Base-by-base conservation (phyloP, 2,888 invertebrate species). In the Rhimphoctona megacephalus region DNA sequence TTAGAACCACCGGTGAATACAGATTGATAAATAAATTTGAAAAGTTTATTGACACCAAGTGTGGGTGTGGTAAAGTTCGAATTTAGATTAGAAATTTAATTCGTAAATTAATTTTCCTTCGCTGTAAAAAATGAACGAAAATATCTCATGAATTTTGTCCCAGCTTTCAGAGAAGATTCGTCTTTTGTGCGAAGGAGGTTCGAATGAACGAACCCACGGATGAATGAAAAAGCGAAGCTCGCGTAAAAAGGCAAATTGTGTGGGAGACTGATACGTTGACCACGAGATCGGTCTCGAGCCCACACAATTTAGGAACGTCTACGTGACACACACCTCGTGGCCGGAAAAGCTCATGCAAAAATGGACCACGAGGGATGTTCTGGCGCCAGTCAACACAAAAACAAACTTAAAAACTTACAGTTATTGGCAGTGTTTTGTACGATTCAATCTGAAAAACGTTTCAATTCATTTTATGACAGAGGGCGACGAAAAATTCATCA, bases 291-390 rank as follows among this genome's bases (percentile, higher is more conserved):
- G 69, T 46, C 57, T 52, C 25, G 54, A 73, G n/a, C 43, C 81
- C 81, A 69, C 76, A 61, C 43, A 66, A 66, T 80, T 81, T 64
- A 36, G 49, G 46, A 46, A 49, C 43, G 70, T 33, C 57, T 74
- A 70, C 83, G 70, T 67, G 84, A 61, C 76, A 52, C 5, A 67
- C 2, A 85, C 80, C 86, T 69, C 82, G 84, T 86, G 82, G 84
- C 80, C 87, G 79, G 84, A 86, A 88, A 85, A 82, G 54, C 84
- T 54, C 74, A 69, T n/a, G 30, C 43, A 64, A 70, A 54, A 46
- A 52, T 66, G 30, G 9, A 43, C 39, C 81, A 74, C 73, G 80
- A 74, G 61, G 77, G 25, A 81, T 84, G 43, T 76, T 84, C 57
- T 57, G 33, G 19, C 81, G 54, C 77, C 39, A 30, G 76, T 64